A percentile compares a stretch with the other conserved stretches of the same genome.
Evolutionary conservation across 2,888 invertebrate genomes (phyloP).

Genomic region (Rhimphoctona megacephalus): DNA sequence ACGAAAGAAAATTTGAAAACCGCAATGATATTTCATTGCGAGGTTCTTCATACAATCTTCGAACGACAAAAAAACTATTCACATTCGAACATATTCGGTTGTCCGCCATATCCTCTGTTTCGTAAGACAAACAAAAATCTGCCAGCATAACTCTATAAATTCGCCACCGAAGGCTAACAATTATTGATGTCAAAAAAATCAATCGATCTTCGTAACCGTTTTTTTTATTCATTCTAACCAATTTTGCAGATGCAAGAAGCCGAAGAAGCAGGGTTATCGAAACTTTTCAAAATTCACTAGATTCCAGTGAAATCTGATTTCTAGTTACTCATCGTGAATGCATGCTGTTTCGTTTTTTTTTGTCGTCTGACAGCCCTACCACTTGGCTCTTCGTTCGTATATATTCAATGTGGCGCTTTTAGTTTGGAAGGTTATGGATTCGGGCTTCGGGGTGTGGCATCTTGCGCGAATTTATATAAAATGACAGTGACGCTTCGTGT

Average conservation of each 20-base stretch:
- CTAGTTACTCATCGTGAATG: conserved; percentile 11
- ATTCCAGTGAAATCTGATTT: neutral
- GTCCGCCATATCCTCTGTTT: too few species aligned
- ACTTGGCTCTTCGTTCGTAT: conserved; percentile 9
- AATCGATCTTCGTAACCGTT: neutral
- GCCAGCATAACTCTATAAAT: too few species aligned
- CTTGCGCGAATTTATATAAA: conserved; percentile 77
- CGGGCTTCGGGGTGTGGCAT: conserved; percentile 84
- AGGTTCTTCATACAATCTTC: too few species aligned
- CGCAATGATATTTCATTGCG: too few species aligned
- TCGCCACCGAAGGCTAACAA: too few species aligned
- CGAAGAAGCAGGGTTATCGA: neutral
- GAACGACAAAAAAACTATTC: too few species aligned
- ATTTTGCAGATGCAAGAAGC: neutral
- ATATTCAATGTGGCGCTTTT: conserved; percentile 79
- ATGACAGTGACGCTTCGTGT: conserved; percentile 66
- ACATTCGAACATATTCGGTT: too few species aligned
- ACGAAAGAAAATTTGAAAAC: too few species aligned
- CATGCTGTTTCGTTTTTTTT: conserved; percentile 32
- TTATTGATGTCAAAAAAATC: neutral
- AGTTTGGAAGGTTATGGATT: conserved; percentile 83
- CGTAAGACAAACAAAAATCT: too few species aligned
- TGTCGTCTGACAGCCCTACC: conserved; percentile 43
- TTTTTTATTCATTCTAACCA: neutral
- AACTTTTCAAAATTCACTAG: neutral